These are phyloP conservation scores for Chaetura pelagica DNA, from an alignment of 2,113 vertebrate species.

Conservation along the genomic window DNA sequence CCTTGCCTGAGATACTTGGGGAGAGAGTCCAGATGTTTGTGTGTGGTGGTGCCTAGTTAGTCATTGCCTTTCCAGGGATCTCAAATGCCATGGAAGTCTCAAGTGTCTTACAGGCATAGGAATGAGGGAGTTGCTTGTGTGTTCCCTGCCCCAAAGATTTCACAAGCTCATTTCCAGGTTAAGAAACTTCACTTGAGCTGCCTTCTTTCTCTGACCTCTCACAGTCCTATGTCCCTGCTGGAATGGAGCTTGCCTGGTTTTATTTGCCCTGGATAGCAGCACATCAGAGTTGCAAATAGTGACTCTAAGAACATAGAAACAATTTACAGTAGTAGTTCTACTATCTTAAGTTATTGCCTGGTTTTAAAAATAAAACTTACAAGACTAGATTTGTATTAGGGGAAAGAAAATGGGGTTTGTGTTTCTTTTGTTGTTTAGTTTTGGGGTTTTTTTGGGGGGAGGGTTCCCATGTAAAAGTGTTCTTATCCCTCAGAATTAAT, in stretches of 20 bases:
- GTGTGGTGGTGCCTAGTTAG: not conserved
- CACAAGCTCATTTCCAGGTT: constrained; percentile 20
- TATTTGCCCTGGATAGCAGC: constrained; percentile 11
- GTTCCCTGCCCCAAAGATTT: not conserved
- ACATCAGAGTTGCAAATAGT: not conserved
- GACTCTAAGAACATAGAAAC: constrained; percentile 11
- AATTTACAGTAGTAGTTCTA: constrained; percentile 4
- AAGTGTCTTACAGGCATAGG: not conserved
- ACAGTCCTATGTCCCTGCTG: not conserved
- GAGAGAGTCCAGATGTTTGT: not conserved
- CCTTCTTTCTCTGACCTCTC: not conserved
- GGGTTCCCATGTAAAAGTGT: not conserved
- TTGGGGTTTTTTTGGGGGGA: too few species aligned
- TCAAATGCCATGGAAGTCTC: not conserved
- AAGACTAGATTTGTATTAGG: not conserved
- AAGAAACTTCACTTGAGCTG: not conserved
- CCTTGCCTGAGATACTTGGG: not conserved
- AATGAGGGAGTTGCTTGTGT: not conserved
- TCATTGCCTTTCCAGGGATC: not conserved
- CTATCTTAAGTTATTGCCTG: not conserved
- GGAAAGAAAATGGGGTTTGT: not conserved
- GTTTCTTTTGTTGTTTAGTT: not conserved
- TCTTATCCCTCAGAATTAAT: not conserved
- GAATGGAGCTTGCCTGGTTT: not conserved
- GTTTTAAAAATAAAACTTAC: constrained; percentile 29